phyloP scores from a whole-genome alignment of 2,888 invertebrate genomes.

The Yponomeuta malinellus region DNA sequence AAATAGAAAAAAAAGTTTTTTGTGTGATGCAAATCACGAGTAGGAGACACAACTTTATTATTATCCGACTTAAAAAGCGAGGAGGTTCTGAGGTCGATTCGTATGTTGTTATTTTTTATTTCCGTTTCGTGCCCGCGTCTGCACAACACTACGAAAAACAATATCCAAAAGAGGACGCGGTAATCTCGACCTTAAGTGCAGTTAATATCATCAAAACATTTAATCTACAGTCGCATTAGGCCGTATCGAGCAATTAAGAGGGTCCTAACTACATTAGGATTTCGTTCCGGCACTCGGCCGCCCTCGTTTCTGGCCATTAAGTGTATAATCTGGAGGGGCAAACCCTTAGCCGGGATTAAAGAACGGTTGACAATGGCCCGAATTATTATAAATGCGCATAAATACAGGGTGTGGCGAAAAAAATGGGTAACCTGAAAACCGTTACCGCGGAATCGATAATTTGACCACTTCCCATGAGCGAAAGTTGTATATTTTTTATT shows the following conservation, averaged over 20 bases:
- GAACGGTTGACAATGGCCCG: conserved; percentile 4
- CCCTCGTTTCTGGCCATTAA: conserved; percentile 40
- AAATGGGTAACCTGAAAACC: background rate
- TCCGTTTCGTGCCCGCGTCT: background rate
- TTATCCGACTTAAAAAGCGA: no score
- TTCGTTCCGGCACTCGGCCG: conserved; percentile 44
- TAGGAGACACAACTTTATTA: background rate
- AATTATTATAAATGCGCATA: background rate
- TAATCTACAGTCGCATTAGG: conserved; percentile 37
- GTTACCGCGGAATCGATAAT: background rate
- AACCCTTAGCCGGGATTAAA: conserved; percentile 9
- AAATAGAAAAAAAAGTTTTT: no score
- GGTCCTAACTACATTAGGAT: conserved; percentile 43
- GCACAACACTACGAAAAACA: background rate
- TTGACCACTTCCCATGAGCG: no score
- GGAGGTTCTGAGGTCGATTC: no score
- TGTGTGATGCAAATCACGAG: background rate
- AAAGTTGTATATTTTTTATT: no score
- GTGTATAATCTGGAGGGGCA: conserved; percentile 30
- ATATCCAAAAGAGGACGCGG: conserved; percentile 2
- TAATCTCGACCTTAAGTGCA: conserved; percentile 12
- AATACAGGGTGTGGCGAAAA: background rate
- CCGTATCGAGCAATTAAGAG: conserved; percentile 45
- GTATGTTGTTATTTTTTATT: background rate
- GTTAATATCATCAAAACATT: conserved; percentile 17